A percentile compares a stretch with the other conserved stretches of the same genome.
These are phyloP conservation scores for Ceriagrion tenellum DNA, from an alignment of 2,888 invertebrate species.

Conservation along the genomic window DNA sequence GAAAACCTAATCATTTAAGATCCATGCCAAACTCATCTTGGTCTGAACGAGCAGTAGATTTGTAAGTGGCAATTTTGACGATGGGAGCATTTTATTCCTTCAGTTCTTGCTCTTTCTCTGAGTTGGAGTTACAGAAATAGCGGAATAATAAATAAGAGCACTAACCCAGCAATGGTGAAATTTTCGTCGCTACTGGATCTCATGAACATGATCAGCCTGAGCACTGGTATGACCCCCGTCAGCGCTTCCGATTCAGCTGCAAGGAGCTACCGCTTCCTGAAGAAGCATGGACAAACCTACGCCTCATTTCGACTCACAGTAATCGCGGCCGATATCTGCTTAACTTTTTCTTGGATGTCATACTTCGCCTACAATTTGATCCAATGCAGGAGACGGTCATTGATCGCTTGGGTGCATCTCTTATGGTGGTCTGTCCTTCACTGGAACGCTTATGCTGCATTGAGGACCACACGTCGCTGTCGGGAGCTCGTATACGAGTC, in stretches of 20 bases:
- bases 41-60: too few relatives aligned
- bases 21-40: too few relatives aligned
- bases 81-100: too few relatives aligned
- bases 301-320: not conserved
- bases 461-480: not conserved
- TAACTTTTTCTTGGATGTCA: not conserved
- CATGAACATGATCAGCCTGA: not conserved
- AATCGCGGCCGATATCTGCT: not conserved
- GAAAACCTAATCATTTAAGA: too few relatives aligned
- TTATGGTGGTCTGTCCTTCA: not conserved
- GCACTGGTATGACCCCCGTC: not conserved
- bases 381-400: not conserved
- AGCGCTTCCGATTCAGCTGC: not conserved
- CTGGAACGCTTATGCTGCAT: not conserved
- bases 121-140: too few relatives aligned
- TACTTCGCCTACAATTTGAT: not conserved
- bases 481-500: not conserved
- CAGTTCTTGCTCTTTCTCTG: too few relatives aligned
- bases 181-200: not conserved
- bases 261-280: not conserved
- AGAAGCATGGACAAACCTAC: not conserved
- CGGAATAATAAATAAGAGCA: too few relatives aligned
- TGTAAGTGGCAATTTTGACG: too few relatives aligned
- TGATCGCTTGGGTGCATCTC: not conserved
- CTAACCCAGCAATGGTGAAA: not conserved